Base-by-base conservation (phyloP, 2,888 invertebrate species). In the Nomada hirtipes region DNA sequence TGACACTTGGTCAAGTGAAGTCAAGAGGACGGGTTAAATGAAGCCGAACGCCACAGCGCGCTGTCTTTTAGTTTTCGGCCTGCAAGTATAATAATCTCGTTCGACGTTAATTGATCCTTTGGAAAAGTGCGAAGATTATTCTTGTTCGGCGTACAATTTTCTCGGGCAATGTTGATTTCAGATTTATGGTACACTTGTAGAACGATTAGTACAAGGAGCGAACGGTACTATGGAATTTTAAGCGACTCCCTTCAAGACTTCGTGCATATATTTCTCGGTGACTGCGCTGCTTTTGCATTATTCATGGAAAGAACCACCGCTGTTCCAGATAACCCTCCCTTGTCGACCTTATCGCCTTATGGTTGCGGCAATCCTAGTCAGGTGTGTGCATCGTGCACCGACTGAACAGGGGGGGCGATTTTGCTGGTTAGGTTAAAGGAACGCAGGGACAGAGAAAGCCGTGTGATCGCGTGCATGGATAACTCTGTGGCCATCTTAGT, bases 1-100 rank as follows among this genome's bases (percentile, higher is more conserved):
- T 92, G 93, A 92, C 92, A 92, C 92, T 90, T 89, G 92, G 92
- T 92, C 92, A 92, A 93, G 92, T 92, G 92, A 92, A 91, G 92
- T 93, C 92, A 93, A 93, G 86, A 86, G 90, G 89, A 86, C 80
- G 91, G 92, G 93, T 92, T 90, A 92, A 91, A 85, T 85, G 87
- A 85, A 75, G 75, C 67, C 42, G 64, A 77, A 68, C 85, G 83
- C 82, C 88, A 76, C 68, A 72, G 73, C 68, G 55, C 68, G 67
- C 55, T 29, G 53, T 42, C 65, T 63, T 71, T 86, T 83, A 87
- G 13, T 80, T 83, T 88, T 85, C 29, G 79, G 80, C 78, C 65
- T 67, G 52, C 74, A 79, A 65, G 61, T 59, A 65, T 59, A 65
- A 81, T 79, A 83, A 83, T 85, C 79, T 76, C 29, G 69, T 64